Evolutionary conservation across 1,140 invertebrate species (phyloP).

Genomic region (Drosophila nigrodunni): DNA sequence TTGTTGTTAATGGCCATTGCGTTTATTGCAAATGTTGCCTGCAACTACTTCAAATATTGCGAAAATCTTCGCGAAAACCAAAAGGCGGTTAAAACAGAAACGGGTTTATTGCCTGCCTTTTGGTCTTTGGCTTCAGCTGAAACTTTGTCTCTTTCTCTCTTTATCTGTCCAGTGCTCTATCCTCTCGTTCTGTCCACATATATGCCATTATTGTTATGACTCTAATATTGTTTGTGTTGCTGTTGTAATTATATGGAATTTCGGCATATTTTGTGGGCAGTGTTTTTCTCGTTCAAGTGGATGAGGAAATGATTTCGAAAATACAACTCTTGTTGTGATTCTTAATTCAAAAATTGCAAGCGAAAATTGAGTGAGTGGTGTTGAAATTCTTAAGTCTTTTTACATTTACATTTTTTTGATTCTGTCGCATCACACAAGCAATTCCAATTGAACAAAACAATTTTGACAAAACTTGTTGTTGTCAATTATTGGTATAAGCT

Average conservation of each 20-base stretch:
- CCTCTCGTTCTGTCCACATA: conserved; percentile 6
- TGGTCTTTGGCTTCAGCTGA: conserved; percentile 17
- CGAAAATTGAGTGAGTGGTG: not conserved
- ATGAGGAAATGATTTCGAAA: conserved; percentile 39
- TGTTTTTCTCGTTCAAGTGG: conserved; percentile 8
- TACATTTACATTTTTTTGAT: not conserved
- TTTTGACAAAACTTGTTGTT: conserved; percentile 9
- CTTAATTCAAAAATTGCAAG: conserved; percentile 19
- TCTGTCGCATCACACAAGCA: not conserved
- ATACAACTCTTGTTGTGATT: conserved; percentile 1
- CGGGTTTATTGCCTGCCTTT: conserved; percentile 58
- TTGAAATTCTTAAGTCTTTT: conserved; percentile 1
- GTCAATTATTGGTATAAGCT: not conserved
- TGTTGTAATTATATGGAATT: conserved; percentile 40
- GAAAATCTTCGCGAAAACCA: conserved; percentile 75
- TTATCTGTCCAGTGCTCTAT: no score
- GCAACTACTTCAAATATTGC: conserved; percentile 74
- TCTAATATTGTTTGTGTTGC: conserved; percentile 50
- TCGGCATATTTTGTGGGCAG: conserved; percentile 29
- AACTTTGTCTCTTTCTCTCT: conserved; percentile 1
- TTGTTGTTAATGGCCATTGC: conserved; percentile 63
- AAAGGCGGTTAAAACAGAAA: conserved; percentile 64
- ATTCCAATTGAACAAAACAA: conserved; percentile 18
- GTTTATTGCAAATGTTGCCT: conserved; percentile 71
- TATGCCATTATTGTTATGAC: conserved; percentile 46